Base-by-base conservation (phyloP, 2,888 invertebrate species). In the Drosophila yooni region DNA sequence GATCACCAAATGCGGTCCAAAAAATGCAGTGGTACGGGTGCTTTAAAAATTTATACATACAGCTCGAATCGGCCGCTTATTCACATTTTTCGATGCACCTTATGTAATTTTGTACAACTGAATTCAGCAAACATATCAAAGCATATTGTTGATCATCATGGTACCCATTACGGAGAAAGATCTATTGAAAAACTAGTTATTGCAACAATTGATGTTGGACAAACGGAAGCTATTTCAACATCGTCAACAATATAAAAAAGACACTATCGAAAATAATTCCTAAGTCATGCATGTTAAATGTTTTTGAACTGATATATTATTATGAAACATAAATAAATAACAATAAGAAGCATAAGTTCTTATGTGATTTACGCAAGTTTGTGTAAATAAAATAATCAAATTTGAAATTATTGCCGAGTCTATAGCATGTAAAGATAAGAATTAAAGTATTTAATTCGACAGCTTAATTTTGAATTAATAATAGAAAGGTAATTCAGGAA, bases 61-160 rank as follows among this genome's bases (percentile, higher is more conserved):
- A 58, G 38, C 27, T 38, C 2, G 18, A 33, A 40, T 3, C 38
- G n/a, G 2, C 40, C 5, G 13, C 27, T 65, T 21, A 69, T 69
- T 27, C 11, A 58, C 38, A 52, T 69, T 13, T 69, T 31, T 40
- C 65, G 57, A 33, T 69, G 69, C n/a, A n/a, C 10, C 13, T 48
- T 69, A 46, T 69, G 69, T 27, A 69, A 69, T 58, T 69, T 65
- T 48, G 58, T 69, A 6, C 69, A 69, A 65, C 38, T 69, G 2
- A 69, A 69, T 29, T 65, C 66, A 29, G 69, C 69, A n/a, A 69
- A 69, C 33, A 31, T 58, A 5, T 15, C 56, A n/a, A 69, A 69
- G 53, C 69, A 69, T 25, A 33, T 69, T 34, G 0, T n/a, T 38
- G 69, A 69, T 48, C 69, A 69, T 53, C 69, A 69, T 38, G 36